phyloP scores from a whole-genome alignment of 2,113 vertebrate species.

The Mionectes macconnelli region DNA sequence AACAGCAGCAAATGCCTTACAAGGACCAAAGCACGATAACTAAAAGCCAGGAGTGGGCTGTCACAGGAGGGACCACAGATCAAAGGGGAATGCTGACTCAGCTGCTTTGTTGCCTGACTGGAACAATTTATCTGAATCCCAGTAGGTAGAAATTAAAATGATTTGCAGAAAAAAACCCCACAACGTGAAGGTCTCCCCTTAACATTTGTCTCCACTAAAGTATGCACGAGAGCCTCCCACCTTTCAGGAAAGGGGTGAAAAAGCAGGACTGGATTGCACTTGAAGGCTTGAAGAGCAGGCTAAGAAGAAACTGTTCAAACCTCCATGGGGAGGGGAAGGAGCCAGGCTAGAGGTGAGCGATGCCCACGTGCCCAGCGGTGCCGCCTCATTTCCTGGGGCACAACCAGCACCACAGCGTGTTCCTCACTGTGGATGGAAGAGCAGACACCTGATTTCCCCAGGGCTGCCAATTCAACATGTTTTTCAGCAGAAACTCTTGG shows the following conservation, averaged over 20 bases:
- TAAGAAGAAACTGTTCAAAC: background rate
- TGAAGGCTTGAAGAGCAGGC: background rate
- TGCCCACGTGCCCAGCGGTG: rapidly evolving
- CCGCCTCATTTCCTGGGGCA: background rate
- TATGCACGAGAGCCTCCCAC: background rate
- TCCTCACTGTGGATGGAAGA: background rate
- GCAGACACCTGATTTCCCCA: background rate
- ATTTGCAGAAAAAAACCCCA: background rate
- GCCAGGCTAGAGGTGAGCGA: background rate
- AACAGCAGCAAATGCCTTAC: background rate
- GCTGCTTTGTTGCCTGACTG: background rate
- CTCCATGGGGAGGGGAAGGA: background rate
- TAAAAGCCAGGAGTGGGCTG: background rate
- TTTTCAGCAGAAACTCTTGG: background rate
- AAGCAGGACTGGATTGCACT: background rate
- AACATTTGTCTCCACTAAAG: background rate
- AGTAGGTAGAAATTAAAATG: slow-evolving; percentile 1
- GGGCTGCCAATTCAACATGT: background rate
- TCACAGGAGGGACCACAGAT: background rate
- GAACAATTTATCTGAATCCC: slow-evolving; percentile 1
- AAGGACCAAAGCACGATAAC: background rate
- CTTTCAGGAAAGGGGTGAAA: background rate
- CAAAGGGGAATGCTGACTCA: slow-evolving; percentile 16
- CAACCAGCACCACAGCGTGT: rapidly evolving
- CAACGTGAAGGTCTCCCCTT: background rate